Conservation (phyloP, 2,888 invertebrate genomes). For the Pedicia rivosa region DNA sequence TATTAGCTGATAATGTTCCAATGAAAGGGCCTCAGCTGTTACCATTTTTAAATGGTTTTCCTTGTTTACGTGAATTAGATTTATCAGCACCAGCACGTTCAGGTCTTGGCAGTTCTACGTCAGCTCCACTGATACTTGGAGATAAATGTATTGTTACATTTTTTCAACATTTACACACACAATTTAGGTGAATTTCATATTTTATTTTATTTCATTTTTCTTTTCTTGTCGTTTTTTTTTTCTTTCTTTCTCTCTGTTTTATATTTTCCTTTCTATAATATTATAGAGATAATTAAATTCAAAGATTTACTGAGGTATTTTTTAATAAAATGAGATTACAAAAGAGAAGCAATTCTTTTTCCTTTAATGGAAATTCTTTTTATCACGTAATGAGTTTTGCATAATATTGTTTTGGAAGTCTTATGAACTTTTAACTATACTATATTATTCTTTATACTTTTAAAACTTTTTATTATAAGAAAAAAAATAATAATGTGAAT, state of each 20-base stretch:
- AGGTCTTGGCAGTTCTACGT: conserved; percentile 24
- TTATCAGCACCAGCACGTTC: conserved; percentile 32
- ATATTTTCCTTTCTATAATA: neutral
- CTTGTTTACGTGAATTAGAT: conserved; percentile 33
- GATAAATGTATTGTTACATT: conserved; percentile 33
- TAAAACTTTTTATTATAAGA: too few relatives aligned
- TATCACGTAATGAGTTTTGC: too few relatives aligned
- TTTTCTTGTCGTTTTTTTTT: neutral
- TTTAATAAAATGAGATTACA: too few relatives aligned
- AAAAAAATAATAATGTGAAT: too few relatives aligned
- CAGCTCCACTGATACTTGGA: conserved; percentile 29
- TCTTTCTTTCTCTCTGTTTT: neutral
- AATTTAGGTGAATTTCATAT: conserved; percentile 25
- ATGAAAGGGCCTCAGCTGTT: conserved; percentile 33
- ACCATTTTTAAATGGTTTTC: conserved; percentile 33
- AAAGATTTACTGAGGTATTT: too few relatives aligned
- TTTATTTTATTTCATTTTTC: neutral
- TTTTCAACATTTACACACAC: conserved; percentile 29
- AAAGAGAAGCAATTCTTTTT: too few relatives aligned
- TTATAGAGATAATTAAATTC: too few relatives aligned
- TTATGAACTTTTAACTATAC: too few relatives aligned
- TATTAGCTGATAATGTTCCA: conserved; percentile 31
- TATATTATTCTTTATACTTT: too few relatives aligned
- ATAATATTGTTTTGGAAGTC: too few relatives aligned
- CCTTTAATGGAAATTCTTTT: too few relatives aligned